Evolutionary conservation across 1,140 invertebrate species (phyloP).

Genomic region (Tenebrio molitor): DNA sequence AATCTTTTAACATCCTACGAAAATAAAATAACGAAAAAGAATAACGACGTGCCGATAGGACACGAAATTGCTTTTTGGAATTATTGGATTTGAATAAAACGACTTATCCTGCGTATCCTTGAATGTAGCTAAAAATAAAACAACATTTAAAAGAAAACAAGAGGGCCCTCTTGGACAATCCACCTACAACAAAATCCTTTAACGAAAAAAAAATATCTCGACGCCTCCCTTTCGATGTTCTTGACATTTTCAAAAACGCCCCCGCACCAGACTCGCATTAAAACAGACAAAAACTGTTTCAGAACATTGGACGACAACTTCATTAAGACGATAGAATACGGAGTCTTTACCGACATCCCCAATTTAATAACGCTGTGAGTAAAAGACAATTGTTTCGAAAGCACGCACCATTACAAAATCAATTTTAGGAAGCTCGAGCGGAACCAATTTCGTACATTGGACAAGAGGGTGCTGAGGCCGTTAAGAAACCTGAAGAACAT

Average conservation of each 20-base stretch:
- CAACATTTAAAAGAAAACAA: too few relatives aligned
- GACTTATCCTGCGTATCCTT: too few relatives aligned
- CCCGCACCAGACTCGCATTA: neutral
- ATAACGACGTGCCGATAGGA: too few relatives aligned
- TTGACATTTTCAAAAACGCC: neutral
- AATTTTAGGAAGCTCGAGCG: slow-evolving; percentile 65
- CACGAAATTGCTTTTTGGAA: too few relatives aligned
- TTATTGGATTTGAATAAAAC: too few relatives aligned
- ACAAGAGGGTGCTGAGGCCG: slow-evolving; percentile 66
- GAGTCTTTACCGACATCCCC: slow-evolving; percentile 59
- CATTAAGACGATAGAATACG: slow-evolving; percentile 58
- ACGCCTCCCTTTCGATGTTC: too few relatives aligned
- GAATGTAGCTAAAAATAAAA: too few relatives aligned
- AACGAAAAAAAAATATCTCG: too few relatives aligned
- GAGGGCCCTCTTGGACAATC: too few relatives aligned
- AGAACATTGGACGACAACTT: slow-evolving; percentile 64
- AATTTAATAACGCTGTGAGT: slow-evolving; percentile 65
- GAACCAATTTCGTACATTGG: slow-evolving; percentile 67
- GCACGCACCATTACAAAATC: slow-evolving; percentile 1
- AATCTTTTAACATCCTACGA: too few relatives aligned
- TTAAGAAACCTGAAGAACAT: slow-evolving; percentile 67
- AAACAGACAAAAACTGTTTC: slow-evolving; percentile 26
- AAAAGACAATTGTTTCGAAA: neutral
- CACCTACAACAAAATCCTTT: too few relatives aligned
- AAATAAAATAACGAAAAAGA: too few relatives aligned